Evolutionary conservation across 30 jellyfish, hydroid and myxozoan genomes (phyloP).

Genomic region (Rhopilema esculentum): DNA sequence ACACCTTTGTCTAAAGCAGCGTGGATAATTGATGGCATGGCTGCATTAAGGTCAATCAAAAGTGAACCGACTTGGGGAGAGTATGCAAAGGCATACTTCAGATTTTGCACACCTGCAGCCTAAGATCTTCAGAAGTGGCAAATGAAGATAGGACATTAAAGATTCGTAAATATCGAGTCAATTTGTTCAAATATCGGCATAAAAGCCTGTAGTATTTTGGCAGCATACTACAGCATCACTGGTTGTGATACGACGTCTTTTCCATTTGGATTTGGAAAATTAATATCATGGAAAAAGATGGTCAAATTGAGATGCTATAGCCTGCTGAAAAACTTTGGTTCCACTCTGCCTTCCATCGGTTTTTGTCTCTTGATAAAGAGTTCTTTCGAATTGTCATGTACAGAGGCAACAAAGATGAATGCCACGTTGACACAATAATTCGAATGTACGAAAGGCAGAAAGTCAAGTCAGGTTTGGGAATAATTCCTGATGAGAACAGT

Average conservation of each 20-base stretch:
- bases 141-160: constrained; percentile 45
- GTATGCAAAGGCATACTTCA: too few species aligned
- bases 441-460: constrained; percentile 65
- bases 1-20: too few species aligned
- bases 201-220: constrained; percentile 37
- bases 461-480: constrained; percentile 57
- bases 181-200: constrained; percentile 44
- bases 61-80: too few species aligned
- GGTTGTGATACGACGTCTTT: constrained; percentile 44
- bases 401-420: constrained; percentile 38
- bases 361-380: constrained; percentile 45
- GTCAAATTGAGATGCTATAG: constrained; percentile 32
- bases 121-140: constrained; percentile 38
- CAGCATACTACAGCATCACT: constrained; percentile 44
- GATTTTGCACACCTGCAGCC: too few species aligned
- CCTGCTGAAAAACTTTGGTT: constrained; percentile 37
- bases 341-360: constrained; percentile 30
- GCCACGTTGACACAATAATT: constrained; percentile 26
- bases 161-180: constrained; percentile 30
- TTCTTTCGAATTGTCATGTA: constrained; percentile 43
- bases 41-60: too few species aligned
- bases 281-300: constrained; percentile 33
- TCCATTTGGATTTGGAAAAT: constrained; percentile 45
- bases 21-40: too few species aligned
- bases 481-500: constrained; percentile 42